Base-by-base conservation (phyloP, 2,113 vertebrate species). In the Indri indri region DNA sequence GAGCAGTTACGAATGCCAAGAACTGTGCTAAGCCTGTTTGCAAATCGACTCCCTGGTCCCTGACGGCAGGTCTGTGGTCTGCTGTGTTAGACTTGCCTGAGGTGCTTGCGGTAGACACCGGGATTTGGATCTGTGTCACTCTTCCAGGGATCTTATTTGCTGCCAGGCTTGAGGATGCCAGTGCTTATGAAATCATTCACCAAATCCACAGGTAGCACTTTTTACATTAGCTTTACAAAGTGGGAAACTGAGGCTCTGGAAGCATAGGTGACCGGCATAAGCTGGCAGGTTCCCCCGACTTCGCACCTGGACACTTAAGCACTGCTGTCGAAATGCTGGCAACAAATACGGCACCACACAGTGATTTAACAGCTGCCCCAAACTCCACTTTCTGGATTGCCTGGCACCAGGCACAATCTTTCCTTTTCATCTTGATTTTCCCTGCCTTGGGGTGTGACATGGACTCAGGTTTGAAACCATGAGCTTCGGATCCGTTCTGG, bases 371-470 rank as follows among this genome's bases (percentile, higher is more conserved):
- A 91, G 66, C 94, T 80, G 17, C 42, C 20, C 4, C 7, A n/a
- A 47, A 54, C 27, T 66, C 84, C 52, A 7, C 12, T 82, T 73
- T 61, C n/a, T 23, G 42, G 34, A 25, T 18, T 30, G 12, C 9
- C 66, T 81, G 23, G 52, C 76, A 66, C 76, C 70, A 88, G 77
- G 80, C 40, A 6, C n/a, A 45, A 52, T 57, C 68, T 91, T 65
- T 68, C 45, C 47, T 95, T 95, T 96, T 80, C n/a, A 83, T 57
- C 50, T 96, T 83, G 74, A 50, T 95, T 96, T 92, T 61, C 52
- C 50, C 59, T 0, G 0, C n/a, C 65, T 30, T 45, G 13, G 88
- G 54, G 61, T 87, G 66, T 96, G 88, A 45, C 70, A 3, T 7
- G 37, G 45, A 47, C n/a, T 81, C 1, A 0, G 68, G 42, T 50